Conservation (phyloP, 2,113 vertebrate species). For the Crotalus viridis region DNA sequence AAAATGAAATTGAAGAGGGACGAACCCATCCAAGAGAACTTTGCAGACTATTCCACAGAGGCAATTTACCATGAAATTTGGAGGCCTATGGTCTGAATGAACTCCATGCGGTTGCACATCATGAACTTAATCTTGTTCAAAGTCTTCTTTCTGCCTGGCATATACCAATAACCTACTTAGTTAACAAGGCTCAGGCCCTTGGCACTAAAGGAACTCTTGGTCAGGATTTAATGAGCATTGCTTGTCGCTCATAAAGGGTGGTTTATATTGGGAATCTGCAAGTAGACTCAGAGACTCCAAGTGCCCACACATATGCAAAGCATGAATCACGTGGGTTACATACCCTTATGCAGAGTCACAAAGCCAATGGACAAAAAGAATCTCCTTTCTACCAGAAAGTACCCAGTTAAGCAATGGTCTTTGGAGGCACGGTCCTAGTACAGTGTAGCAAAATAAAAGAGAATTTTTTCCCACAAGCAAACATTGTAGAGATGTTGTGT, state of each 20-base stretch:
- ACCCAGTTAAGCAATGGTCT: not conserved
- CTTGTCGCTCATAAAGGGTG: not conserved
- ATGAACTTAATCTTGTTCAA: not conserved
- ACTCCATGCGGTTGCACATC: not conserved
- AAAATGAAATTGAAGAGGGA: slow-evolving; percentile 20
- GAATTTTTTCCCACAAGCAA: not conserved
- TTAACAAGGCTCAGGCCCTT: not conserved
- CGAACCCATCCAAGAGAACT: slow-evolving; percentile 13
- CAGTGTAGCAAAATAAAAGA: not conserved
- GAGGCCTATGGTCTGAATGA: not conserved
- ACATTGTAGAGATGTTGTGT: not conserved
- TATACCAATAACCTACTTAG: not conserved
- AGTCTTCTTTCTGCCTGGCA: not conserved
- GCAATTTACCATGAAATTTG: slow-evolving; percentile 9
- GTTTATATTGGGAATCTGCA: not conserved
- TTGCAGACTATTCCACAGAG: not conserved
- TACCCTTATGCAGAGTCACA: not conserved
- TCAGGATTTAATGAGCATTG: not conserved
- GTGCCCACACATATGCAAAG: not conserved
- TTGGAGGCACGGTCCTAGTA: not conserved
- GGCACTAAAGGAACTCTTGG: not conserved
- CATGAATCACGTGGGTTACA: not conserved
- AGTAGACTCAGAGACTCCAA: not conserved
- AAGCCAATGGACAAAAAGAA: not conserved
- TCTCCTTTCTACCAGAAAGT: not conserved